Base-by-base conservation (phyloP, 2,888 invertebrate species). In the Cinara cedri region DNA sequence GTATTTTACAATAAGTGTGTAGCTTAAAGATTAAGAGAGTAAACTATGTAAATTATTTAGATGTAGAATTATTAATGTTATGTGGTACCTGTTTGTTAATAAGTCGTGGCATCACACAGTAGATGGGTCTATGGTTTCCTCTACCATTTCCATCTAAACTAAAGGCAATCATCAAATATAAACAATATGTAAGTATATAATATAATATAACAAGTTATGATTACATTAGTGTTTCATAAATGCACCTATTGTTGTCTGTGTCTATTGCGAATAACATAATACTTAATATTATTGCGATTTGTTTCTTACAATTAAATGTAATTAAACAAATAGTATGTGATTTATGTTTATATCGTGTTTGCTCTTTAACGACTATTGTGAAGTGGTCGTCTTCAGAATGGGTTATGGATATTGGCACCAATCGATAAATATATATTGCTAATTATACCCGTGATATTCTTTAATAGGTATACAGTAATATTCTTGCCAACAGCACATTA, bases 371-470 rank as follows among this genome's bases (percentile, higher is more conserved):
- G 21, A 14, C 42, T 34, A 34, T 74, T 63, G 16, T 21, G 6
- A 51, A 63, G 62, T 74, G 42, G n/a, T 44, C 55, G 19, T 66
- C 55, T 66, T 55, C 13, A 21, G 4, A 24, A 11, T 16, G 4
- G 44, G 16, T 16, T 42, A 54, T 55, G 14, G 26, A 75, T 75
- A 75, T 75, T 75, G 75, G 75, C 55, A 75, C 26, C 46, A 11
- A 68, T 68, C 57, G 16, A 78, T 78, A 68, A 46, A 57, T 66
- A 24, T 72, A 65, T 66, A 76, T 66, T 44, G 75, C 66, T 76
- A 76, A 76, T 76, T 76, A 76, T 76, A 76, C 66, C 19, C n/a
- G 11, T 13, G 14, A 66, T 75, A 66, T 63, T 62, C 44, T n/a
- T n/a, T 66, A 55, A 65, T 66, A 76, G 75, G 66, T 68, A 57